phyloP scores from a whole-genome alignment of 2,797 vertebrate species.

The Ispidina lecontei region DNA sequence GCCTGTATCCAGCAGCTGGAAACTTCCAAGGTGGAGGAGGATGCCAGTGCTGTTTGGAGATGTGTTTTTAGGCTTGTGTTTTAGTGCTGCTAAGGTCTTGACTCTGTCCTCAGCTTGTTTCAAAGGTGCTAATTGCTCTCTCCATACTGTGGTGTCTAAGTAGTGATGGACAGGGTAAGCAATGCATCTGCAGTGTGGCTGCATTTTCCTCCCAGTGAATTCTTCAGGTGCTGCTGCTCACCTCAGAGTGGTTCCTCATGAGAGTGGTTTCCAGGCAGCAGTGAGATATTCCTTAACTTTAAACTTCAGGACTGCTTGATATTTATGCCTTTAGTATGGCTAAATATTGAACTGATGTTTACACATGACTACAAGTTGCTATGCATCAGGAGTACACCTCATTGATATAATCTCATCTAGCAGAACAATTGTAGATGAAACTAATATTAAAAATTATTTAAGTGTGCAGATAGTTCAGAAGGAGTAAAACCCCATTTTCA shows the following conservation, averaged over 20 bases:
- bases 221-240: neutral
- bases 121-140: too few relatives aligned
- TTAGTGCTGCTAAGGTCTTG: too few relatives aligned
- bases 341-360: neutral
- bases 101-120: too few relatives aligned
- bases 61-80: too few relatives aligned
- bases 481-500: neutral
- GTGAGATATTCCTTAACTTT: neutral
- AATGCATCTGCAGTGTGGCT: fast-evolving
- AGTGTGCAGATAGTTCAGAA: neutral
- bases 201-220: neutral
- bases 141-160: too few relatives aligned
- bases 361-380: neutral
- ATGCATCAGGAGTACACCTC: neutral
- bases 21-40: too few relatives aligned
- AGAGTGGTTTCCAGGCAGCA: neutral
- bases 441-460: neutral
- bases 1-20: too few relatives aligned
- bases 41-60: too few relatives aligned
- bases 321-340: neutral
- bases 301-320: neutral
- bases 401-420: neutral
- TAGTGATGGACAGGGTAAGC: too few relatives aligned
- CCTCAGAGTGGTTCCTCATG: neutral
- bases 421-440: neutral